Evolutionary conservation across 2,888 invertebrate genomes (phyloP).

Genomic region (Callinectes sapidus): DNA sequence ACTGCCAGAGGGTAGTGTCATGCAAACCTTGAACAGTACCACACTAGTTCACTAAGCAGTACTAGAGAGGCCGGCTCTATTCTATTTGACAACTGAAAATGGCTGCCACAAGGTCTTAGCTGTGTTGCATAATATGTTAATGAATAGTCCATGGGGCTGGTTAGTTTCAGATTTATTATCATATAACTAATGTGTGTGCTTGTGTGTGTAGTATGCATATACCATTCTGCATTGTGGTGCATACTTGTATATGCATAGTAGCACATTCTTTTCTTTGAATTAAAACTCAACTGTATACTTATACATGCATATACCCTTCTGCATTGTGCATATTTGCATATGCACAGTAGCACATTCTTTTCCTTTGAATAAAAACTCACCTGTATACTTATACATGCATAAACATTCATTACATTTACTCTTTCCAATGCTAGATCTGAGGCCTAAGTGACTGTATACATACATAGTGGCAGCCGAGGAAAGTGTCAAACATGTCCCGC

Average conservation of each 20-base stretch:
- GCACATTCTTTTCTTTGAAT: constrained; percentile 44
- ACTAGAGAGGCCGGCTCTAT: constrained; percentile 53
- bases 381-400: constrained; percentile 52
- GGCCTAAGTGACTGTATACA: constrained; percentile 52
- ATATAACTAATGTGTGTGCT: constrained; percentile 37
- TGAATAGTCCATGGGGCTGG: constrained; percentile 44
- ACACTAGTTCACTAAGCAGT: constrained; percentile 51
- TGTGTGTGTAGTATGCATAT: constrained; percentile 48
- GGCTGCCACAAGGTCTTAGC: constrained; percentile 55
- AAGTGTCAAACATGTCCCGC: constrained; percentile 62
- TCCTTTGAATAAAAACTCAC: constrained; percentile 46
- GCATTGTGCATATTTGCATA: constrained; percentile 36
- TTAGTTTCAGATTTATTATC: constrained; percentile 54
- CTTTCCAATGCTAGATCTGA: constrained; percentile 60
- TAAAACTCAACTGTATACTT: constrained; percentile 52
- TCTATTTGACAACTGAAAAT: constrained; percentile 47
- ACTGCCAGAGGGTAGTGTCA: constrained; percentile 49
- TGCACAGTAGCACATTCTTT: constrained; percentile 34
- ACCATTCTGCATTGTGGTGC: constrained; percentile 9
- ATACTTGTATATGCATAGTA: constrained; percentile 34
- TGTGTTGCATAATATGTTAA: constrained; percentile 56
- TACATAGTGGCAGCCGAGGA: constrained; percentile 63
- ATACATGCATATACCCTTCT: constrained; percentile 39
- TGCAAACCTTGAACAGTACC: constrained; percentile 19
- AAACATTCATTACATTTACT: constrained; percentile 34